A percentile compares a stretch with the other conserved stretches of the same genome.
These are phyloP conservation scores for Drosophila melanica DNA, from an alignment of 1,140 invertebrate genomes.

Conservation along the genomic window DNA sequence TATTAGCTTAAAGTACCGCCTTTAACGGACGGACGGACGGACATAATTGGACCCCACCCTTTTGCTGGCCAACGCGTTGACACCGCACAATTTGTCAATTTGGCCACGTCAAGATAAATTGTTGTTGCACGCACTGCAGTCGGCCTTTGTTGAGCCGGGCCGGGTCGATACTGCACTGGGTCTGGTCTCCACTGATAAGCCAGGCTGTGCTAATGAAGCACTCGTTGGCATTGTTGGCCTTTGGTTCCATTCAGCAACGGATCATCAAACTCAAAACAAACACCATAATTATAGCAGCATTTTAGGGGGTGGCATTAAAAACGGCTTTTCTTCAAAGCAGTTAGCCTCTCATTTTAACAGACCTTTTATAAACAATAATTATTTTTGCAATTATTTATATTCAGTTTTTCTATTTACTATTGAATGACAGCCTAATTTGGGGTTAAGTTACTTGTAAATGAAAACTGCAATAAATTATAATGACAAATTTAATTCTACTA, in stretches of 20 bases:
- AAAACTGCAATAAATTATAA: too few relatives aligned
- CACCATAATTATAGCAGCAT: slow-evolving; percentile 49
- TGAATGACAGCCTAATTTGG: too few relatives aligned
- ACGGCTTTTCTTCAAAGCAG: slow-evolving; percentile 12
- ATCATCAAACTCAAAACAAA: slow-evolving; percentile 29
- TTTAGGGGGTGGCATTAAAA: slow-evolving; percentile 50
- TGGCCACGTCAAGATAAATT: slow-evolving; percentile 55
- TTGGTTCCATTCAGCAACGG: slow-evolving; percentile 28
- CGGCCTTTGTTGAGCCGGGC: slow-evolving; percentile 15
- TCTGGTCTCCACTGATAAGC: slow-evolving; percentile 50
- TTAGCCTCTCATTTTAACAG: slow-evolving; percentile 11
- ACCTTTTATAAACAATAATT: too few relatives aligned
- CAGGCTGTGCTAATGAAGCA: slow-evolving; percentile 60
- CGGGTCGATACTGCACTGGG: slow-evolving; percentile 6
- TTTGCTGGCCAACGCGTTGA: slow-evolving; percentile 39
- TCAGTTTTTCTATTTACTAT: not conserved
- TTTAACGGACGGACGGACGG: slow-evolving; percentile 38
- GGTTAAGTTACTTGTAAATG: too few relatives aligned
- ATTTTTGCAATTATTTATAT: not conserved
- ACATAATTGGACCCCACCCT: slow-evolving; percentile 33
- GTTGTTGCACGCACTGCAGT: slow-evolving; percentile 43
- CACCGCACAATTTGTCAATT: slow-evolving; percentile 72
- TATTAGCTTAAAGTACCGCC: slow-evolving; percentile 66
- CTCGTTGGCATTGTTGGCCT: slow-evolving; percentile 54
- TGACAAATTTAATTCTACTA: too few relatives aligned